These are phyloP conservation scores for Cenopis cana DNA, from an alignment of 2,888 invertebrate species.

Conservation along the genomic window DNA sequence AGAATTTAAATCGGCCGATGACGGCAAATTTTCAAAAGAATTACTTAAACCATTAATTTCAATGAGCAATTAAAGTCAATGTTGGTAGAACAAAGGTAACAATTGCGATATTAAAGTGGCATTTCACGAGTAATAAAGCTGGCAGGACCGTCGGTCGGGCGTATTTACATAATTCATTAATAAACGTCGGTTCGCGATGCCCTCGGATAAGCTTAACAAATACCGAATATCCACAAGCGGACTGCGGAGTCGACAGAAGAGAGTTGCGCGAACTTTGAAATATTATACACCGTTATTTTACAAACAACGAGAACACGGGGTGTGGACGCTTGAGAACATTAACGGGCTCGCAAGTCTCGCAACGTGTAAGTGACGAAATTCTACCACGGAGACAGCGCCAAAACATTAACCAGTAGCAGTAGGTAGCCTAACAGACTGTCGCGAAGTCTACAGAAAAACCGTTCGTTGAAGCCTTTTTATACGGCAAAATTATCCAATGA, in stretches of 20 bases:
- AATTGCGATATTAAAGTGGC: slow-evolving; percentile 62
- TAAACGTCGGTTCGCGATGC: slow-evolving; percentile 75
- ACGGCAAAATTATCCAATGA: slow-evolving; percentile 4
- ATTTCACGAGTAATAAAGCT: slow-evolving; percentile 72
- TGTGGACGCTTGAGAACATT: slow-evolving; percentile 38
- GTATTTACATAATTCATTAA: slow-evolving; percentile 81
- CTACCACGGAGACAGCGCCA: slow-evolving; percentile 34
- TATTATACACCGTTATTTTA: slow-evolving; percentile 43
- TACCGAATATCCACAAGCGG: slow-evolving; percentile 64
- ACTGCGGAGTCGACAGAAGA: slow-evolving; percentile 28
- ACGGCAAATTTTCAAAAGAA: slow-evolving; percentile 50
- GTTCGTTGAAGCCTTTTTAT: slow-evolving; percentile 38
- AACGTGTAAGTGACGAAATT: slow-evolving; percentile 32
- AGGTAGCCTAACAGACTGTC: slow-evolving; percentile 11
- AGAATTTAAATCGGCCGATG: slow-evolving; percentile 43
- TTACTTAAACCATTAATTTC: slow-evolving; percentile 53
- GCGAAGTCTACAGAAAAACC: neutral
- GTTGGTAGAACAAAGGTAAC: slow-evolving; percentile 55
- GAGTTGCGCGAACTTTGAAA: slow-evolving; percentile 51
- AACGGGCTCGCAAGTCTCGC: slow-evolving; percentile 20
- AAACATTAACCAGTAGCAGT: slow-evolving; percentile 38
- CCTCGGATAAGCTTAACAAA: slow-evolving; percentile 76
- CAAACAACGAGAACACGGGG: slow-evolving; percentile 20
- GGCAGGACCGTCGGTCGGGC: slow-evolving; percentile 60
- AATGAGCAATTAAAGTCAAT: slow-evolving; percentile 50